Conservation (phyloP, 2,113 vertebrate genomes). For the Prunella fulvescens region DNA sequence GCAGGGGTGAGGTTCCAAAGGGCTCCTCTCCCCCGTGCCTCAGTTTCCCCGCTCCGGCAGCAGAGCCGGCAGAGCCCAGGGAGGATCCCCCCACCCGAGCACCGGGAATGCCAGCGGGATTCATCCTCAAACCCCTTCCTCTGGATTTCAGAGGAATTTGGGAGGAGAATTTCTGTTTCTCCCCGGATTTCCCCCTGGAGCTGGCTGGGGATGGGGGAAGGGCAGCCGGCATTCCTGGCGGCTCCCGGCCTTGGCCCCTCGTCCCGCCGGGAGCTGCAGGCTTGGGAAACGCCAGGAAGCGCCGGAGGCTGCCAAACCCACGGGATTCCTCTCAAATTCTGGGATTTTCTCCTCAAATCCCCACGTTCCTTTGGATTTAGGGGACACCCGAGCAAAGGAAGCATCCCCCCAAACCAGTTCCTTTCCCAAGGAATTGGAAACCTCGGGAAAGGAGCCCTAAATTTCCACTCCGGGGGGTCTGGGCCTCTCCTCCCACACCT, state of each 20-base stretch:
- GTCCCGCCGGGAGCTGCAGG: neutral
- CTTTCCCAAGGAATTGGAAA: neutral
- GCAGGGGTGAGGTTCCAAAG: neutral
- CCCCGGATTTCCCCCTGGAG: accelerated
- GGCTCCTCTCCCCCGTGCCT: neutral
- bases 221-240: neutral
- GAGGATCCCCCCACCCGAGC: accelerated
- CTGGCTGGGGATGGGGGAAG: neutral
- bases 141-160: neutral
- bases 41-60: neutral
- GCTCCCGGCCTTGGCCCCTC: neutral
- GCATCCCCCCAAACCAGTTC: neutral
- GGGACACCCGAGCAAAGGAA: accelerated
- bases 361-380: neutral
- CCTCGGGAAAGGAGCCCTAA: neutral
- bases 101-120: accelerated
- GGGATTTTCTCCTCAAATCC: neutral
- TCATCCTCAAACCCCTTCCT: accelerated
- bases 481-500: neutral
- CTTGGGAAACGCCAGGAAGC: neutral
- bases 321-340: neutral
- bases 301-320: neutral
- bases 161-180: accelerated
- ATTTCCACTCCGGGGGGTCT: neutral
- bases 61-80: accelerated